Percentiles rank a stretch among this genome's conserved stretches.
These are phyloP conservation scores for Oscheius onirici DNA, from an alignment of 2,888 invertebrate genomes.

Conservation along the genomic window DNA sequence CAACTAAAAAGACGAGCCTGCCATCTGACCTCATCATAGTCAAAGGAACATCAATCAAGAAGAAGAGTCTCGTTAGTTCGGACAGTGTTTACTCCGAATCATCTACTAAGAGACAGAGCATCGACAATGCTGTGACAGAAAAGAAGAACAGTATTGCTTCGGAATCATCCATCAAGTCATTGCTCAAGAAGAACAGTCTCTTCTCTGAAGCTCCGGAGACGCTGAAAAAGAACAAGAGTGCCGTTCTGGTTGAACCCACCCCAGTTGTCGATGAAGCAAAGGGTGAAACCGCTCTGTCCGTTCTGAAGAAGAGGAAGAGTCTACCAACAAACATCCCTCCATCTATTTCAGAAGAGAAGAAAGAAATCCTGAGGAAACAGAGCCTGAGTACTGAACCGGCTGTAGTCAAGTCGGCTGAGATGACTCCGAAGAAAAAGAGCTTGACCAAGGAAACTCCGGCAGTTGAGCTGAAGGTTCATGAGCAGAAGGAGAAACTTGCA, in stretches of 20 bases:
- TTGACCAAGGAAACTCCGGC: too few species aligned
- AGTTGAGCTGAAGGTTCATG: too few species aligned
- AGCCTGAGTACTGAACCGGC: slow-evolving; percentile 13
- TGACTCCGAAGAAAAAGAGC: too few species aligned
- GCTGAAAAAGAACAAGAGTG: slow-evolving; percentile 9
- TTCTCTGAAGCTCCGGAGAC: neutral
- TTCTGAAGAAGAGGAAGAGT: slow-evolving; percentile 7
- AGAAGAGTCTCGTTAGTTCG: neutral
- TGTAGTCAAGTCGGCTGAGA: slow-evolving; percentile 14
- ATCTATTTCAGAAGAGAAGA: neutral
- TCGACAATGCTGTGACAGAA: neutral
- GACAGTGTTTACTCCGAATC: too few species aligned
- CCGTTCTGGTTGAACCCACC: neutral
- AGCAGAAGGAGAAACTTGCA: slow-evolving; percentile 19
- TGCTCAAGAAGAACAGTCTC: neutral
- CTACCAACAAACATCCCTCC: neutral
- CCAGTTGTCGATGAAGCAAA: neutral
- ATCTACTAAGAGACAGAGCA: too few species aligned
- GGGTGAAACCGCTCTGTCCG: neutral
- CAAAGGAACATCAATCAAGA: neutral
- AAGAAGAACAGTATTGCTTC: neutral
- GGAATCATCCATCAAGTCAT: neutral
- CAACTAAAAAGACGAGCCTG: neutral
- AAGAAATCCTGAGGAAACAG: neutral
- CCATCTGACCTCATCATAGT: neutral